Percentiles rank a stretch among this genome's conserved stretches.
phyloP scores from a whole-genome alignment of 2,888 invertebrate genomes.

The Tetragonisca angustula region DNA sequence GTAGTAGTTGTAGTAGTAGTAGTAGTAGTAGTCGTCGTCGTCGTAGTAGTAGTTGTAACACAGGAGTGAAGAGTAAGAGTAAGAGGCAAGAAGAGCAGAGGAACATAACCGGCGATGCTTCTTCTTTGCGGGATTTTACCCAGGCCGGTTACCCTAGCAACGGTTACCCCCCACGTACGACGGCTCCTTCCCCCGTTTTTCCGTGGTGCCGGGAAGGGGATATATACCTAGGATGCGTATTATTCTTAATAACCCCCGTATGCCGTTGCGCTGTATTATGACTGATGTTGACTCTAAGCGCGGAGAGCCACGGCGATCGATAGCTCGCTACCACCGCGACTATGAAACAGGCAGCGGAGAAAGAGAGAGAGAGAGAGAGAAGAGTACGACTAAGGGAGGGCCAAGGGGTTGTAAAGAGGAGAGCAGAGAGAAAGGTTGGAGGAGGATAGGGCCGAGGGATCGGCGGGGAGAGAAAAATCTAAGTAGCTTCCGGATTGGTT shows the following conservation, averaged over 20 bases:
- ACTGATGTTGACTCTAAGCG: conserved; percentile 84
- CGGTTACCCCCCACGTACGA: conserved; percentile 69
- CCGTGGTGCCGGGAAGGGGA: conserved; percentile 63
- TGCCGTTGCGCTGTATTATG: conserved; percentile 83
- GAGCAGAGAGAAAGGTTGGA: conserved; percentile 9
- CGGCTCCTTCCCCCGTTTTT: conserved; percentile 60
- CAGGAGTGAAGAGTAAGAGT: conserved; percentile 25
- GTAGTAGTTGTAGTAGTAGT: conserved; percentile 49
- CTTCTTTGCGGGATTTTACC: conserved; percentile 84
- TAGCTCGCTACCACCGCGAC: conserved; percentile 67
- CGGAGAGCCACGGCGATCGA: conserved; percentile 75
- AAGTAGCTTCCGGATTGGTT: conserved; percentile 77
- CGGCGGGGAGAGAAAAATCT: conserved; percentile 74
- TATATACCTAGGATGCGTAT: conserved; percentile 82
- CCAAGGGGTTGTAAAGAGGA: conserved; percentile 48
- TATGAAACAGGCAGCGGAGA: conserved; percentile 52
- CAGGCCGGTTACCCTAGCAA: conserved; percentile 83
- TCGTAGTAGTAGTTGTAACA: conserved; percentile 49
- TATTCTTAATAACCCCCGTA: conserved; percentile 84
- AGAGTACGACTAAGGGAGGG: conserved; percentile 32
- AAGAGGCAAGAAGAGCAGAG: conserved; percentile 21
- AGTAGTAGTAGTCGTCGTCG: conserved; percentile 44
- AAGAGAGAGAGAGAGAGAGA: background rate
- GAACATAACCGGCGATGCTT: conserved; percentile 75
- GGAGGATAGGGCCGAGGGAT: conserved; percentile 43